These are phyloP conservation scores for Lycaon pictus DNA, from an alignment of 2,113 vertebrate species.

Conservation along the genomic window DNA sequence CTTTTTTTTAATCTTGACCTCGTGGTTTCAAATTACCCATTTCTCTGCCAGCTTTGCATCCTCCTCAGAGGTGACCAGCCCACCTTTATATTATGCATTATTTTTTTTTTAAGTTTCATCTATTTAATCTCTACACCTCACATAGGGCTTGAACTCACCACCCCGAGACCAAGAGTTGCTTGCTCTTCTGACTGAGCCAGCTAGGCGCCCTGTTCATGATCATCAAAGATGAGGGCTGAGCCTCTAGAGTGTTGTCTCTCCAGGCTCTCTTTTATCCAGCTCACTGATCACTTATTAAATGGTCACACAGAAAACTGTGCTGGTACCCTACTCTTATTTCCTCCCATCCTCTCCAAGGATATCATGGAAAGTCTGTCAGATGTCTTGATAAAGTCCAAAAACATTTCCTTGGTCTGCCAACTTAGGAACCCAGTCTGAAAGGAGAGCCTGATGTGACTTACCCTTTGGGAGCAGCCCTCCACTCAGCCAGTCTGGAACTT, in stretches of 20 bases:
- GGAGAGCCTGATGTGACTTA: neutral
- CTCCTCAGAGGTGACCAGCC: neutral
- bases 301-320: neutral
- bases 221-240: neutral
- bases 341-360: neutral
- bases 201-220: neutral
- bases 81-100: neutral
- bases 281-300: neutral
- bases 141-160: neutral
- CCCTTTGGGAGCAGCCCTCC: neutral
- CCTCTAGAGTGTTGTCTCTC: neutral
- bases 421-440: neutral
- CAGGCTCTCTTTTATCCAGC: neutral
- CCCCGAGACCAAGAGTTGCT: neutral
- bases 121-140: neutral
- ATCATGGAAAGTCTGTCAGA: neutral
- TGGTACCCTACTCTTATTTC: neutral
- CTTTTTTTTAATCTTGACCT: neutral
- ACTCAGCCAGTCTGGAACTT: neutral
- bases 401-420: neutral
- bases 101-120: neutral
- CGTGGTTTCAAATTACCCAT: neutral
- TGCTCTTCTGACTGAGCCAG: neutral
- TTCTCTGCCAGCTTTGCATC: neutral
- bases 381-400: neutral